These are phyloP conservation scores for Leucozona laternaria DNA, from an alignment of 2,888 invertebrate species.

Conservation along the genomic window DNA sequence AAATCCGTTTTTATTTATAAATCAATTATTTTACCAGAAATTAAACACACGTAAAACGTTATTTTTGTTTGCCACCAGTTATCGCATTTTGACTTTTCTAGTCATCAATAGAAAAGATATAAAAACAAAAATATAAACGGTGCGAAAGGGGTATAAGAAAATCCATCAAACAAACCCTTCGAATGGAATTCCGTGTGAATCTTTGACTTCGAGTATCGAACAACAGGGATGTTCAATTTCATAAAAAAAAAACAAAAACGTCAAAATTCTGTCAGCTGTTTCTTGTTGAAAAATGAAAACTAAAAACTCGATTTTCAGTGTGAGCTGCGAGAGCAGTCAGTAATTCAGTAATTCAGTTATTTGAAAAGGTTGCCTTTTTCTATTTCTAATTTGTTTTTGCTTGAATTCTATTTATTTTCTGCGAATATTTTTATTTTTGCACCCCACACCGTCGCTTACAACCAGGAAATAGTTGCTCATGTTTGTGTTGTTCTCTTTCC, in stretches of 20 bases:
- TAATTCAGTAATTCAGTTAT: slow-evolving; percentile 3
- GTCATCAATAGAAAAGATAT: too few species aligned
- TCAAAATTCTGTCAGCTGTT: slow-evolving; percentile 68
- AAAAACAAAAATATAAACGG: too few species aligned
- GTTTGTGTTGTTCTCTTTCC: neutral
- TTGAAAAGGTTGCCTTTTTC: slow-evolving; percentile 39
- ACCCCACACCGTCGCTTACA: neutral
- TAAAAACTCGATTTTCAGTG: neutral
- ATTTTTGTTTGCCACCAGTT: too few species aligned
- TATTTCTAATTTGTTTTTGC: slow-evolving; percentile 42
- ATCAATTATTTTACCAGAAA: too few species aligned
- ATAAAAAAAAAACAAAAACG: neutral
- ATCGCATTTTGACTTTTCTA: too few species aligned
- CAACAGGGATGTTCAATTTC: slow-evolving; percentile 18
- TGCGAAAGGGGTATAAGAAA: neutral
- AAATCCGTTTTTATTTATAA: too few species aligned
- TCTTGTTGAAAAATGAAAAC: neutral
- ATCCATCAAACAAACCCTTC: neutral
- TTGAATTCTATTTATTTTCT: slow-evolving; percentile 33
- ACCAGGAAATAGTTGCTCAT: slow-evolving; percentile 40
- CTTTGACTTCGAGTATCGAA: slow-evolving; percentile 48
- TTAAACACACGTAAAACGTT: too few species aligned
- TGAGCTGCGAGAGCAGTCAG: slow-evolving; percentile 26
- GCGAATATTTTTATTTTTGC: slow-evolving; percentile 17
- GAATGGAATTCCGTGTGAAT: neutral